Conservation (phyloP, 2,888 invertebrate species). For the Urechis unicinctus region DNA sequence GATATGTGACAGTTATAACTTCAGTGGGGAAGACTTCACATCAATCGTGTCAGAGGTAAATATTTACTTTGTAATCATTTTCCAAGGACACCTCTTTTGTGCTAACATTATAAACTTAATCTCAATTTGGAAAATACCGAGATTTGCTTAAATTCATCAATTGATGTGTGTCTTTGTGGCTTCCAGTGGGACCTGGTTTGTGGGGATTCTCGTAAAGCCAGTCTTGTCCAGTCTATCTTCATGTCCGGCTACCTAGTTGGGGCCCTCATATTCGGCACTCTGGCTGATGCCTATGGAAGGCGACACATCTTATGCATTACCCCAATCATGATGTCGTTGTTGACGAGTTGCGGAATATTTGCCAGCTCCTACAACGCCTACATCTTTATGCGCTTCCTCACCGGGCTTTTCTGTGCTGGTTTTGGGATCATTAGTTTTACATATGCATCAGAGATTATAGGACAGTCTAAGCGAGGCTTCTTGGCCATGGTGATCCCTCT, state of each 20-base stretch:
- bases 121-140: too few species aligned
- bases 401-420: conserved; percentile 13
- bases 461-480: conserved; percentile 16
- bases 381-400: conserved; percentile 1
- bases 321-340: conserved; percentile 8
- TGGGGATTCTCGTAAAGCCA: conserved; percentile 16
- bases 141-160: too few species aligned
- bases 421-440: conserved; percentile 18
- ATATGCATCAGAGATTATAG: conserved; percentile 18
- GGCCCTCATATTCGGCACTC: conserved; percentile 17
- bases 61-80: too few species aligned
- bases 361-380: conserved; percentile 8
- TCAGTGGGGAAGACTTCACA: conserved; percentile 16
- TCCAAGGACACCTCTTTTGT: too few species aligned
- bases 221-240: conserved; percentile 20
- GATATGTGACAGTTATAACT: conserved; percentile 13
- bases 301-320: conserved; percentile 11
- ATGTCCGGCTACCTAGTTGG: conserved; percentile 23
- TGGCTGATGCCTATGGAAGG: conserved; percentile 21
- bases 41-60: conserved; percentile 22
- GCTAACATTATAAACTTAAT: too few species aligned
- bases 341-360: conserved; percentile 9
- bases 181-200: conserved; percentile 23
- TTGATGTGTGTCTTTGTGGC: neutral
- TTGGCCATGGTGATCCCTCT: conserved; percentile 15